phyloP scores from a whole-genome alignment of 1,140 invertebrate genomes.

The Stegodyphus dumicola region DNA sequence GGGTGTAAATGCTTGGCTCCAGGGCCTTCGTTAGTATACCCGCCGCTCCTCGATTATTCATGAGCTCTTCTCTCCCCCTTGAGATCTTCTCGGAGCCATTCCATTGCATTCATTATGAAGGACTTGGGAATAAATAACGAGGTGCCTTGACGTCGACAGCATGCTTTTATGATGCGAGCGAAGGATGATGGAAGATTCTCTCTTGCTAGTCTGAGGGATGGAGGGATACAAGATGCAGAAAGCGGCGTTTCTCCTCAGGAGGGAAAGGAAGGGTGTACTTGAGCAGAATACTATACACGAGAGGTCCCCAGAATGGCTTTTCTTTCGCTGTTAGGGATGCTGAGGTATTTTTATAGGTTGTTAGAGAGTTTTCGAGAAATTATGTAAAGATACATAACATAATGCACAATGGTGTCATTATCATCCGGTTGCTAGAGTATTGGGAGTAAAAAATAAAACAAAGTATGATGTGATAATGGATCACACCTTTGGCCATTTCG shows the following conservation, averaged over 20 bases:
- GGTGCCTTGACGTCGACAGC: not conserved
- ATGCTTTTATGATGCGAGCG: not conserved
- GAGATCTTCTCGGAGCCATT: not conserved
- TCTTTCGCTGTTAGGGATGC: not conserved
- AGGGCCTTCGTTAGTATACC: not conserved
- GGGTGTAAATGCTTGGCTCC: slow-evolving; percentile 1
- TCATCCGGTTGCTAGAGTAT: too few species aligned
- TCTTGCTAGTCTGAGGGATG: not conserved
- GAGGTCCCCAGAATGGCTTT: not conserved
- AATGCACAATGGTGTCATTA: too few species aligned
- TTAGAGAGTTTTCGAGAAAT: not conserved
- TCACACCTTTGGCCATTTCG: too few species aligned
- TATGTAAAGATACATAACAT: not conserved
- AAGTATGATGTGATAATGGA: too few species aligned
- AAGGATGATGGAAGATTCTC: not conserved
- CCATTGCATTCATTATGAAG: not conserved
- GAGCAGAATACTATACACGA: too few species aligned
- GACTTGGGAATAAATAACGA: slow-evolving; percentile 2
- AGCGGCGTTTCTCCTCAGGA: too few species aligned
- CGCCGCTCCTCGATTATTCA: not conserved
- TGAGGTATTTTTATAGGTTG: not conserved
- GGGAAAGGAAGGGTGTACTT: too few species aligned
- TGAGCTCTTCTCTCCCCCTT: not conserved
- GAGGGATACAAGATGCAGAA: not conserved
- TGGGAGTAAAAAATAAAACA: too few species aligned